Base-by-base conservation (phyloP, 2,113 vertebrate genomes). In the Microtus ochrogaster region DNA sequence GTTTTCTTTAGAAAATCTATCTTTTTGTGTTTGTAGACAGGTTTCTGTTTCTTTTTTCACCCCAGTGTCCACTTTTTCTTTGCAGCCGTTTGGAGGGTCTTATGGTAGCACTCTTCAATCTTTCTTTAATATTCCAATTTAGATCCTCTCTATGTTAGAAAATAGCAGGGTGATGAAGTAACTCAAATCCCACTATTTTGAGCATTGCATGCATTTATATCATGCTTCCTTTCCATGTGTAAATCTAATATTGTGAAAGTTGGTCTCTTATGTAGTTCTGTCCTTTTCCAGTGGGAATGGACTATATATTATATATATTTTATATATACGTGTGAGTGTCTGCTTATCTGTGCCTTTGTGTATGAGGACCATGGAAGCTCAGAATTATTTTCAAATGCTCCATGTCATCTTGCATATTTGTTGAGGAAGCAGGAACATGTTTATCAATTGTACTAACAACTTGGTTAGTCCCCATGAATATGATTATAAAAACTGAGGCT, bases 91-190 rank as follows among this genome's bases (percentile, higher is more conserved):
- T 1, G 1, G 1, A 58, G 41, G 21, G 55, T 19, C 39, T 91
- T 39, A 4, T 65, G 1, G 4, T 41, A 14, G 12, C 7, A 68
- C 1, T 30, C 76, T 13, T 4, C 2, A 81, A 5, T 1, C 3
- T 26, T 72, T 66, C 4, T 44, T 9, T 47, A 11, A 44, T 36
- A 7, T 26, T 70, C 26, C 3, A n/a, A 2, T 6, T 66, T 55
- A 55, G 16, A 17, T 55, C 17, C 2, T 55, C 55, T 55, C 4
- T 55, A 55, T 55, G 3, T 55, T 4, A n/a, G 8, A 9, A 13
- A 36, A 79, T 55, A 36, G 55, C 19, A 4, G 55, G 19, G 49
- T 36, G 49, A n/a, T 55, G 4, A 55, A 55, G 36, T 36, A 21
- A n/a, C 33, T 81, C 17, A 55, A 36, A 81, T 36, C 4, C 30